These are phyloP conservation scores for Heptranchias perlo DNA, from an alignment of 2,113 vertebrate species.

Conservation along the genomic window DNA sequence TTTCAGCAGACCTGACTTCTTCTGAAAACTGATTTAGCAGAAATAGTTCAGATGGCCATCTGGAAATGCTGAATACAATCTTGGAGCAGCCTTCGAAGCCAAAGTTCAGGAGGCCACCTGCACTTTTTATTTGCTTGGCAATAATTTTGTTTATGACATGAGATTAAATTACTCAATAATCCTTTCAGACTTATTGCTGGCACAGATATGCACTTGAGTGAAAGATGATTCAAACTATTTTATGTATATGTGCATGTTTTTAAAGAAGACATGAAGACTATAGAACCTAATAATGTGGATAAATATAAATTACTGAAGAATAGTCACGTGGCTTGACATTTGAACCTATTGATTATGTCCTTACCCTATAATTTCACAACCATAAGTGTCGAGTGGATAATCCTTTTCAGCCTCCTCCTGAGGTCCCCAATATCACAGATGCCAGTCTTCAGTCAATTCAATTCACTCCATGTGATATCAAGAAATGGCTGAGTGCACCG, in stretches of 20 bases:
- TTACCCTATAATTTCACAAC: neutral
- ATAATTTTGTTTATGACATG: neutral
- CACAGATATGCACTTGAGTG: neutral
- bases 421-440: too few relatives aligned
- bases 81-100: neutral
- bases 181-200: neutral
- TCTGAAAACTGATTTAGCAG: neutral
- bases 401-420: neutral
- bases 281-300: neutral
- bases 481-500: too few relatives aligned
- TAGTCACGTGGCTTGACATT: neutral
- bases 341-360: neutral
- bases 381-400: neutral
- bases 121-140: constrained; percentile 20
- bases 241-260: neutral
- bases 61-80: neutral
- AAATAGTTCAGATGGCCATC: neutral
- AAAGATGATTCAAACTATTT: neutral
- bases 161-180: neutral
- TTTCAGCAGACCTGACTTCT: neutral
- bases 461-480: too few relatives aligned
- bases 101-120: constrained; percentile 14
- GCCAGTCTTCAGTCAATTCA: too few relatives aligned
- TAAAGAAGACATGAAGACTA: neutral
- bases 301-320: neutral